Evolutionary conservation across 2,113 vertebrate genomes (phyloP).

Genomic region (Erpornis zantholeuca): DNA sequence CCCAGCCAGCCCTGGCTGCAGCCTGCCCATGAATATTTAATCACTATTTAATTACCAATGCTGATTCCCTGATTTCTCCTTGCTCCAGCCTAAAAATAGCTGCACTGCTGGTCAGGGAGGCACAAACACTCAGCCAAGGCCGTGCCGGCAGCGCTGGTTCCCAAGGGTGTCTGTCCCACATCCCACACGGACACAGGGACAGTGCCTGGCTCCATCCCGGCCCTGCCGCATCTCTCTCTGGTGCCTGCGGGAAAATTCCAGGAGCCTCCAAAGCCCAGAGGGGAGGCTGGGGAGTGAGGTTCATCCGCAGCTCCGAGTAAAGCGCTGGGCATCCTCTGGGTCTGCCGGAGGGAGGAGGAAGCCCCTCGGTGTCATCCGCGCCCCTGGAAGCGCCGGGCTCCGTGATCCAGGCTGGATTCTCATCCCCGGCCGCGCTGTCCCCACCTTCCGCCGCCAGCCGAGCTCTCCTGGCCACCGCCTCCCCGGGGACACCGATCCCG

Average conservation of each 20-base stretch:
- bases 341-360: neutral
- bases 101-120: accelerated
- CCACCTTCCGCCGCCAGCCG: neutral
- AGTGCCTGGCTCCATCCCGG: accelerated
- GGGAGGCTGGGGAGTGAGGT: neutral
- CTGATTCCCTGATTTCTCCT: neutral
- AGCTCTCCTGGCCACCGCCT: neutral
- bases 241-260: neutral
- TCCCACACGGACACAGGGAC: accelerated
- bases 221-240: neutral
- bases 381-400: accelerated
- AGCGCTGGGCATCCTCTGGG: accelerated
- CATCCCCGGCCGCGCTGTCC: accelerated
- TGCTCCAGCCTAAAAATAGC: neutral
- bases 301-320: accelerated
- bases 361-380: neutral
- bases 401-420: accelerated
- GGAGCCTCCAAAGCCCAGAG: neutral
- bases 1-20: neutral
- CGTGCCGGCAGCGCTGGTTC: accelerated
- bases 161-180: accelerated
- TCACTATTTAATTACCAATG: neutral
- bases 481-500: neutral
- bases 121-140: neutral
- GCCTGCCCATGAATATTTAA: neutral